Percentiles rank a stretch among this genome's conserved stretches.
These are phyloP conservation scores for Percopsis omiscomaycus DNA, from an alignment of 2,797 vertebrate species.

Conservation along the genomic window DNA sequence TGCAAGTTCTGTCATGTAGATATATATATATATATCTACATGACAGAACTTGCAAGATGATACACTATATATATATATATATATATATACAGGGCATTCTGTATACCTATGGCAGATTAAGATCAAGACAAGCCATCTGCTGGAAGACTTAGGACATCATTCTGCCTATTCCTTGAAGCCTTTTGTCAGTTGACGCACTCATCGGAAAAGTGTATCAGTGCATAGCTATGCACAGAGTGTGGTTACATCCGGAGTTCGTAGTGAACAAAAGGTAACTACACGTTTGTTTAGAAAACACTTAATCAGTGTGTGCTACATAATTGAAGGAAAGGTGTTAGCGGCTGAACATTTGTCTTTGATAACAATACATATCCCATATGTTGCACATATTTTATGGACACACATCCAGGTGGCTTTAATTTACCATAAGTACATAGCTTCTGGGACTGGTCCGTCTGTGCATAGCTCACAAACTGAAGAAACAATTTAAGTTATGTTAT, in stretches of 20 bases:
- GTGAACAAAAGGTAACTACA: constrained; percentile 11
- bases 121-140: neutral
- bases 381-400: neutral
- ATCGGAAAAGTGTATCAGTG: constrained; percentile 60
- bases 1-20: no score
- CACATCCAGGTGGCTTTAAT: neutral
- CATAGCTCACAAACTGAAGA: no score
- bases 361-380: neutral
- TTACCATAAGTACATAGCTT: neutral
- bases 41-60: no score
- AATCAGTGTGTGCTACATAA: neutral
- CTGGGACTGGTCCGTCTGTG: neutral
- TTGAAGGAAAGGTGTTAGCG: neutral
- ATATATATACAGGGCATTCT: no score
- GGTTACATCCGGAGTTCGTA: constrained; percentile 41
- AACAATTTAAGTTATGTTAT: no score
- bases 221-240: constrained; percentile 7
- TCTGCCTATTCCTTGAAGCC: constrained; percentile 26
- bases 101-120: constrained; percentile 2
- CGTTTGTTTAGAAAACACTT: constrained; percentile 20
- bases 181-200: constrained; percentile 36
- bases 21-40: no score
- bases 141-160: no score
- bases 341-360: neutral
- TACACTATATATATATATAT: no score